Base-by-base conservation (phyloP, 2,888 invertebrate species). In the Ditula angustiorana region DNA sequence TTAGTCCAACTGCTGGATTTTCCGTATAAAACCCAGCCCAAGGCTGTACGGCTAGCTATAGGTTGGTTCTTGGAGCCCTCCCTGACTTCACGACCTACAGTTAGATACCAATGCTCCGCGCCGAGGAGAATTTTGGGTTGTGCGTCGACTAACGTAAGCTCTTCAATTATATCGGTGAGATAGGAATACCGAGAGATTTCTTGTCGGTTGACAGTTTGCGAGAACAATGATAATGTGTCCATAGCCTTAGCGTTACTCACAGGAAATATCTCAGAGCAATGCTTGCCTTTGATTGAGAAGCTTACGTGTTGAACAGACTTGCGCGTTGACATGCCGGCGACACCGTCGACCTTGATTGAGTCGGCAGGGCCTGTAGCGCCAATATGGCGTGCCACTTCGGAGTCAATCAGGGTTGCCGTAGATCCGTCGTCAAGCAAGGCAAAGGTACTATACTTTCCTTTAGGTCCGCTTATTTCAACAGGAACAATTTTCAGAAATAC, bases 321-420 rank as follows among this genome's bases (percentile, higher is more conserved):
- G 26, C 26, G 4, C n/a, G 49, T 28, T 8, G 49, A 10, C 33
- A 49, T 49, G 23, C 49, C 49, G 8, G 24, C 24, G 16, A 24
- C 28, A 13, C 26, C 49, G 49, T 28, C 28, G 16, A 49, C 26
- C 5, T 49, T 49, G 49, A 49, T 49, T 28, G 49, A 49, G 13
- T 26, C 24, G n/a, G 26, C 26, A 23, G 49, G 49, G n/a, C 49
- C 49, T 10, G 49, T 4, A 8, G 49, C 46, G 5, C 46, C 46
- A 46, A 46, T 46, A 10, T 11, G 23, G 3, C 46, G 46, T 11
- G 46, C 46, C 23, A 46, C 46, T 21, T 46, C 46, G 23, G 21
- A 46, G 21, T 23, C 46, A 5, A 46, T 46, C 21, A 23, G 7
- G 26, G 26, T 26, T 26, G 4, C 3, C 3, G 26, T 7, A 26